Conservation (phyloP, 35 echinoderm and acorn worm species). For the Apostichopus parvimensis region DNA sequence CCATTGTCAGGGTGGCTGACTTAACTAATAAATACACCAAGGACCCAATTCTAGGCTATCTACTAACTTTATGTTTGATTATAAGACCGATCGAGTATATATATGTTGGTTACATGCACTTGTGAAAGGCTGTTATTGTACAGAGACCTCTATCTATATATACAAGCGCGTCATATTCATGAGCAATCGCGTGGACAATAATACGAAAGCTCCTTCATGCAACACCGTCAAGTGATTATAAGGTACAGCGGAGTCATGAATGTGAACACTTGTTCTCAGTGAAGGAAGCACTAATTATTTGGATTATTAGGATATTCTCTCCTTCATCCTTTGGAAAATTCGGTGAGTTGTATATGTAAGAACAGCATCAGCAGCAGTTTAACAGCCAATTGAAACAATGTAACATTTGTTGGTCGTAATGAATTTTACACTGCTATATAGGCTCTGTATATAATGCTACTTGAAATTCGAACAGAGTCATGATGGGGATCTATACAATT, state of each 20-base stretch:
- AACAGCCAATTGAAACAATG: too few species aligned
- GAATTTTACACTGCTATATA: too few species aligned
- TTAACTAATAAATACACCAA: neutral
- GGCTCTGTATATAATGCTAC: too few species aligned
- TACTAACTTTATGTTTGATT: too few species aligned
- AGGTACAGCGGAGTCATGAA: neutral
- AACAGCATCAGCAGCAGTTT: too few species aligned
- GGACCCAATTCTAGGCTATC: too few species aligned
- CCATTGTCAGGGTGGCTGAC: conserved; percentile 17
- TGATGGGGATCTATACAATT: too few species aligned
- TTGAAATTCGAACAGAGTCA: too few species aligned
- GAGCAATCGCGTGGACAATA: neutral
- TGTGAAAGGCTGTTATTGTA: neutral
- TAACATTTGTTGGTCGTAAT: too few species aligned
- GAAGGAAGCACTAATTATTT: neutral
- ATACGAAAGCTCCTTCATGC: neutral
- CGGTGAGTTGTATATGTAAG: too few species aligned
- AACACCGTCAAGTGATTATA: neutral
- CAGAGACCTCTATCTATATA: conserved; percentile 1
- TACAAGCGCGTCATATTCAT: neutral
- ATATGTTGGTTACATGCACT: neutral
- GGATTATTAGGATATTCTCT: conserved; percentile 8
- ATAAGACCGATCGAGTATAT: too few species aligned
- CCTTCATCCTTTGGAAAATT: neutral
- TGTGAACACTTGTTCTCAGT: neutral